Base-by-base conservation (phyloP, 2,888 invertebrate genomes). In the Zhuqinia jingwanae region DNA sequence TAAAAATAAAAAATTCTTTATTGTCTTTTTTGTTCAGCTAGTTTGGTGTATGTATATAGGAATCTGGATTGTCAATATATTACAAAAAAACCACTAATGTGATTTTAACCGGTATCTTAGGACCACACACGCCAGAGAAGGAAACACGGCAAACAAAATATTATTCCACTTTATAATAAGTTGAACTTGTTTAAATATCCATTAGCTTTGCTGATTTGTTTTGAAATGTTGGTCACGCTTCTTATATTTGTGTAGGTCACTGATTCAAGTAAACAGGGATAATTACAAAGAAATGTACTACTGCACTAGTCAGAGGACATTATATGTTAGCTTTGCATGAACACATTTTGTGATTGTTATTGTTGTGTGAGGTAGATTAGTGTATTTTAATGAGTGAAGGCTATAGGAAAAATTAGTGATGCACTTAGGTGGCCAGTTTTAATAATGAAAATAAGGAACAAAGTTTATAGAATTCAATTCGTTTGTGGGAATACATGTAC, bases 391-490 rank as follows among this genome's bases (percentile, higher is more conserved):
- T 13, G 20, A 20, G 58, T 20, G n/a, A 58, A 11, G 58, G 63
- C 22, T n/a, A 27, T 36, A 77, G 30, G 60, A 77, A 53, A 56
- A 5, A 73, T 82, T 82, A 63, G 82, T 36, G 30, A 63, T 50
- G 82, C 82, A 50, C 63, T 15, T 13, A 22, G 82, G 82, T 82
- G 82, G 80, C 56, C 80, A 68, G n/a, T 17, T 68, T 78, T 27
- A 27, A 70, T 56, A 36, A 50, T 10, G 20, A n/a, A n/a, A n/a
- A n/a, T n/a, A 56, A 56, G 56, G 36, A 22, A 56, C 53, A 30
- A 36, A 36, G 36, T 36, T 36, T 36, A 36, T 36, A 47, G n/a
- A 65, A 70, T 17, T 47, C 70, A 47, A 70, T 70, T 47, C n/a
- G 70, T 47, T 45, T 45, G 13, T 68, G 36, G 0, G 42, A n/a